phyloP scores from a whole-genome alignment of 1,140 invertebrate genomes.

The Brachionus rubens region DNA sequence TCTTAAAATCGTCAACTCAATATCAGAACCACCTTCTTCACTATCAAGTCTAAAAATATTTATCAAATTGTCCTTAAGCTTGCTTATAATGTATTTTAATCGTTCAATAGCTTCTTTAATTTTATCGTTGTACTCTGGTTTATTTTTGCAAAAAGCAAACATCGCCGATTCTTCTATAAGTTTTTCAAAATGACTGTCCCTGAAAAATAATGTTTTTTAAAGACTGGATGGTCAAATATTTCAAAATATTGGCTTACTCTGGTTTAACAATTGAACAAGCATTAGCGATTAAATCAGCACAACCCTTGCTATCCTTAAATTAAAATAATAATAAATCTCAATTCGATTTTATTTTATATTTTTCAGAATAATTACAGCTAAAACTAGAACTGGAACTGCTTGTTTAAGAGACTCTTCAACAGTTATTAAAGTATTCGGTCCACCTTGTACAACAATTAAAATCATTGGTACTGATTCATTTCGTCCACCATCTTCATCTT shows the following conservation, averaged over 20 bases:
- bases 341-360: neutral
- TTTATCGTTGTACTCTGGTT: neutral
- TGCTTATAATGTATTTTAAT: slow-evolving; percentile 41
- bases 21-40: slow-evolving; percentile 43
- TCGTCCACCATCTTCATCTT: slow-evolving; percentile 63
- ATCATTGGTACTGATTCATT: slow-evolving; percentile 54
- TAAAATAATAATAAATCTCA: neutral
- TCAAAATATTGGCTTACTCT: neutral
- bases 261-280: slow-evolving; percentile 49
- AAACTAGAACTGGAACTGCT: slow-evolving; percentile 57
- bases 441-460: slow-evolving; percentile 60
- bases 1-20: slow-evolving; percentile 35
- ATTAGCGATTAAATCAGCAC: slow-evolving; percentile 58
- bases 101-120: slow-evolving; percentile 23
- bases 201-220: neutral
- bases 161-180: slow-evolving; percentile 21
- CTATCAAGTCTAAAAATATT: slow-evolving; percentile 45
- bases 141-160: slow-evolving; percentile 18
- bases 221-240: neutral
- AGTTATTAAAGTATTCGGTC: slow-evolving; percentile 57
- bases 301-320: slow-evolving; percentile 56
- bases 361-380: slow-evolving; percentile 47
- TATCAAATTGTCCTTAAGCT: slow-evolving; percentile 45
- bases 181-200: slow-evolving; percentile 41
- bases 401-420: slow-evolving; percentile 53